Conservation (phyloP, 2,888 invertebrate species). For the Penaeus monodon region DNA sequence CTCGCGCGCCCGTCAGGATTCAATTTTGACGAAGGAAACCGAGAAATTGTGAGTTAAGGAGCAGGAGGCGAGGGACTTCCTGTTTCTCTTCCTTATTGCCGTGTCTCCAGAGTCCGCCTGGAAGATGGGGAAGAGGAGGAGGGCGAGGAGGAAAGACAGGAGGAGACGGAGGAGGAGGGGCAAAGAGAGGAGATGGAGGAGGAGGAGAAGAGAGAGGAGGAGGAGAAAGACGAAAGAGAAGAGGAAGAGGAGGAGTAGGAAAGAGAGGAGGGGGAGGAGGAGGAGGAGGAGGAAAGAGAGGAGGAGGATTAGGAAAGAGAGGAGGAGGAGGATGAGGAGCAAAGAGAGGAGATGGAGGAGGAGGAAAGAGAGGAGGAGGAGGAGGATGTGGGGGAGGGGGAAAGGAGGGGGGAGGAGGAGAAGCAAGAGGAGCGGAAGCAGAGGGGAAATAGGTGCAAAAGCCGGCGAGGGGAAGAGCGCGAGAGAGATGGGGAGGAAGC, state of each 20-base stretch:
- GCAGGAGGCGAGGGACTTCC: constrained; percentile 33
- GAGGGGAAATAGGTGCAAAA: no score
- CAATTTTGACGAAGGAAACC: constrained; percentile 37
- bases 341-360: no score
- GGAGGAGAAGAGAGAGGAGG: no score
- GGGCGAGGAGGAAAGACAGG: not conserved
- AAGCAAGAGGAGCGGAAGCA: no score
- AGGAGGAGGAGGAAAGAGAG: not conserved
- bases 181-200: not conserved
- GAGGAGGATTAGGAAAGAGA: not conserved
- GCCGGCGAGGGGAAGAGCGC: no score
- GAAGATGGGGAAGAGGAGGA: not conserved
- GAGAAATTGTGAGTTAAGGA: constrained; percentile 44
- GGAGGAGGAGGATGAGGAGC: no score
- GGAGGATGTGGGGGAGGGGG: no score
- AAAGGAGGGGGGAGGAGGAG: no score
- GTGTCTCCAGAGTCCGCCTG: constrained; percentile 6
- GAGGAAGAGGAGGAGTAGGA: accelerated
- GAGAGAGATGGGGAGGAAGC: no score
- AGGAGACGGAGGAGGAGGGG: not conserved
- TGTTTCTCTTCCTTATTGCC: constrained; percentile 44
- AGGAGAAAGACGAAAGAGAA: no score
- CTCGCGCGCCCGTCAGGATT: constrained; percentile 12
- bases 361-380: no score
- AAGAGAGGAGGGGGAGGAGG: not conserved